Evolutionary conservation across 1,140 invertebrate genomes (phyloP), one percentile per base, ranked within the genome.

Genomic region (Drosophila elegans): DNA sequence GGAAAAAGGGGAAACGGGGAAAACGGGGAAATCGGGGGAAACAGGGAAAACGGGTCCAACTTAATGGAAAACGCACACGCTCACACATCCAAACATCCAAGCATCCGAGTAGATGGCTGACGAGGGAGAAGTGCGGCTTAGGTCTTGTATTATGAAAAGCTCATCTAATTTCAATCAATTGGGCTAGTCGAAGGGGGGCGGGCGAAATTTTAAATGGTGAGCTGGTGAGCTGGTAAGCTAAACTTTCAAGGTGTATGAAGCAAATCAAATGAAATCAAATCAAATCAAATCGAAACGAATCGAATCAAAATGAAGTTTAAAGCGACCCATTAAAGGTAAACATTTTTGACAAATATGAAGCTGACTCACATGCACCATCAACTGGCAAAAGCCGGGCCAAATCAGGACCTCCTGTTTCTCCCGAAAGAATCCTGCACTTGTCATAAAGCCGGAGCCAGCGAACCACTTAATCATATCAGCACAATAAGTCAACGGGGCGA

Each of bases 131-230:
- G 46, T 38, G 62, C 60, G 74, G 63, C 79, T 74, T 76, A 76
- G 69, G 81, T 80, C 62, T 60, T 73, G 77, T 72, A 84, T 84
- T 84, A 85, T 84, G 81, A 85, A 84, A 84, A 84, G 81, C 81
- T 84, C 81, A 84, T 84, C 81, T 84, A 84, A 84, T 84, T 84
- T 84, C 81, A 84, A 85, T 84, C 81, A 84, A 84, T 84, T 84
- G 81, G 71, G 67, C 67, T 81, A 74, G 76, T 64, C 72, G 54
- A 4, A 2, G 13, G 27, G 3, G 77, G 62, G n/a, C n/a, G n/a
- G 32, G 57, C 38, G 25, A 44, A 59, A 55, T 57, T 69, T 78
- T 71, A 78, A 78, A 64, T 78, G 64, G 53, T 3, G 21, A 3
- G 16, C 16, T 78, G 64, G 53, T 3, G 21, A 3, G 16, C 16